Evolutionary conservation across 2,888 invertebrate genomes (phyloP), one percentile per base, ranked within the genome.

Genomic region (Synanthedon tipuliformis): DNA sequence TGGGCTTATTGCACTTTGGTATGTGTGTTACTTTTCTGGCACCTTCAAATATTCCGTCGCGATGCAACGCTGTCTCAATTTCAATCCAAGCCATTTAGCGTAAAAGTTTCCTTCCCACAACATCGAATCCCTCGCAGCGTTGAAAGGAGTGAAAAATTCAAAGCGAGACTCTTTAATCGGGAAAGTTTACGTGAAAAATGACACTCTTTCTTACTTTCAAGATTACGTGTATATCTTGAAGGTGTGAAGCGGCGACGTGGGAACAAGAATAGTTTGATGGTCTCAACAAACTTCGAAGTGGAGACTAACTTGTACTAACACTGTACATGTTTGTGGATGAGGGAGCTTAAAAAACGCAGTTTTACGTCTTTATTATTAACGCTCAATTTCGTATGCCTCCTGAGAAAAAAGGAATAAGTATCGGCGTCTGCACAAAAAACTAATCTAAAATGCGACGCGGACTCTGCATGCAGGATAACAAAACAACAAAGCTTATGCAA

Each of bases 401-500:
- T 56, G 57, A 62, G 63, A 69, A 61, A 68, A 71, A 62, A 66
- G 60, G 64, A 71, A 66, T 65, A 69, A 66, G 66, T 59, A 61
- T 64, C 63, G 63, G 60, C 61, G 62, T 64, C 62, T 66, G 60
- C 67, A 77, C 73, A 84, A 86, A 84, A 85, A 85, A 82, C 76
- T 78, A 81, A 83, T 84, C 73, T 77, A 73, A 82, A 82, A 83
- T 84, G 75, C 84, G 78, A 75, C 71, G 78, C 71, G 68, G 75
- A 65, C 69, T 74, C 68, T 70, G 71, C 71, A 74, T 62, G 71
- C 60, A 70, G 76, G 74, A 81, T 81, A 83, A 86, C 79, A 84
- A 84, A 84, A 82, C 83, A 79, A 82, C 80, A 75, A 78, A 77
- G 77, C 78, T 86, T 87, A 87, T 87, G 85, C 85, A 87, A 87